These are phyloP conservation scores for Patiria miniata DNA, from an alignment of 35 echinoderm and acorn worm genomes.

Conservation along the genomic window DNA sequence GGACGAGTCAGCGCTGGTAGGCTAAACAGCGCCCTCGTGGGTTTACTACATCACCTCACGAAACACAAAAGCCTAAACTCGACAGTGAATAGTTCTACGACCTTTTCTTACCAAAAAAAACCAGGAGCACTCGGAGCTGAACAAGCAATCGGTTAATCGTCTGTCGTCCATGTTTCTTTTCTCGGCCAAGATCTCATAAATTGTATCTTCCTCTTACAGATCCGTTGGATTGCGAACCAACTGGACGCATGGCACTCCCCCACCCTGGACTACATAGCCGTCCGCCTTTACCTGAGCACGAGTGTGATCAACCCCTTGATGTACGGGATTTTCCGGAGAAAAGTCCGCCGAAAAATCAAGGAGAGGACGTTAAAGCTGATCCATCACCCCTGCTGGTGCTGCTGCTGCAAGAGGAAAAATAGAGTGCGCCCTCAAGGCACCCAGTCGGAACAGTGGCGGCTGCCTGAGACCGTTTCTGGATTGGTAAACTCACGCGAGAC, in stretches of 20 bases:
- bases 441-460: not conserved
- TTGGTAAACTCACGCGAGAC: not conserved
- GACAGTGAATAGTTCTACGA: too few relatives aligned
- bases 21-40: too few relatives aligned
- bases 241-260: conserved; percentile 54
- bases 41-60: too few relatives aligned
- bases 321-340: conserved; percentile 65
- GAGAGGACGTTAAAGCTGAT: not conserved
- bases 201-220: conserved; percentile 45
- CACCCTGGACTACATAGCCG: conserved; percentile 60
- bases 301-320: conserved; percentile 70
- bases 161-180: too few relatives aligned
- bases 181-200: too few relatives aligned
- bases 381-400: not conserved
- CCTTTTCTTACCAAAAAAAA: too few relatives aligned
- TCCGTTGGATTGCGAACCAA: conserved; percentile 64
- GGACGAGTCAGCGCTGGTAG: too few relatives aligned
- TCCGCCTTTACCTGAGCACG: conserved; percentile 60
- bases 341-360: conserved; percentile 51
- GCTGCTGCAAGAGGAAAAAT: conserved; percentile 24
- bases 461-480: not conserved
- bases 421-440: conserved; percentile 41
- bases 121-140: too few relatives aligned
- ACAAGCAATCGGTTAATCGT: too few relatives aligned
- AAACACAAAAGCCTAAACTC: too few relatives aligned